Percentiles rank a stretch among this genome's conserved stretches.
phyloP scores from a whole-genome alignment of 2,113 vertebrate genomes.

The Podilymbus podiceps region DNA sequence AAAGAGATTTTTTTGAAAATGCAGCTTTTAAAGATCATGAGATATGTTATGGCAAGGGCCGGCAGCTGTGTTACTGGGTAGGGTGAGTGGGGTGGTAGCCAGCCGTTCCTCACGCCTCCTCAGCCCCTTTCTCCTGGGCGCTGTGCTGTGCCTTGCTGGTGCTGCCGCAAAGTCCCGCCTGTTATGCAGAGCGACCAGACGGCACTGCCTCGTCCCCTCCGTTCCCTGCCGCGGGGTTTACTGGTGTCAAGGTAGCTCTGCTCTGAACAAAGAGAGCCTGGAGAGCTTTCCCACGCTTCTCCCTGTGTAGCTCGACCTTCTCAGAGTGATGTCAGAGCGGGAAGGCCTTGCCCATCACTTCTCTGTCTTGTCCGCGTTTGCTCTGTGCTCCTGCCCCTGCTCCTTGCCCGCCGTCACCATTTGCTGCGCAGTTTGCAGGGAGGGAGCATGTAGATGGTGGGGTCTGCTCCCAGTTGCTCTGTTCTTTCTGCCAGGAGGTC shows the following conservation, averaged over 20 bases:
- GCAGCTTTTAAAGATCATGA: background rate
- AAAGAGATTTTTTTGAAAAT: background rate
- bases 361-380: too few species aligned
- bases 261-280: background rate
- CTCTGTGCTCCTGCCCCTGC: background rate
- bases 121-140: background rate
- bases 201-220: background rate
- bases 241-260: background rate
- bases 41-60: too few species aligned
- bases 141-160: background rate
- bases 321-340: background rate
- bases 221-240: background rate
- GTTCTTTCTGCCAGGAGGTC: background rate
- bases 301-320: background rate
- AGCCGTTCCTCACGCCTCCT: background rate
- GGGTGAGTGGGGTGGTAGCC: background rate
- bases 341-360: background rate
- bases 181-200: accelerated
- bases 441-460: accelerated
- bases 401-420: background rate
- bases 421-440: accelerated
- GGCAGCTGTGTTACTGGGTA: background rate
- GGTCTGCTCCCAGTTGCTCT: background rate
- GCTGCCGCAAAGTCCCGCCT: background rate
- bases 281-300: background rate